These are phyloP conservation scores for Rhodeus uyekii DNA, from an alignment of 2,797 vertebrate species.

Conservation along the genomic window DNA sequence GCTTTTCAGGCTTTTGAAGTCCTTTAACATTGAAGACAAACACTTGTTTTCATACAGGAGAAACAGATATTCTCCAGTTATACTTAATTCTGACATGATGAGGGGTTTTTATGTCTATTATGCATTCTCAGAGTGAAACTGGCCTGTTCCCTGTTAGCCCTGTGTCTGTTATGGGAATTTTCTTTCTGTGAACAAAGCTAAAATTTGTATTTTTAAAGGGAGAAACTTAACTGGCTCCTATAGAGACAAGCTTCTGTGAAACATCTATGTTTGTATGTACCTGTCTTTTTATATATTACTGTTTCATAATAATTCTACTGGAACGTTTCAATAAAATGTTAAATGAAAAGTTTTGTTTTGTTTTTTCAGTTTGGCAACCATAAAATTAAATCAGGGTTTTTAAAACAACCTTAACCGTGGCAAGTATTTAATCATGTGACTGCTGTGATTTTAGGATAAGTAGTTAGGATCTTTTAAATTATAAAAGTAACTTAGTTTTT, in stretches of 20 bases:
- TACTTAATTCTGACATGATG: too few species aligned
- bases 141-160: constrained; percentile 3
- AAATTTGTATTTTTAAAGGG: constrained; percentile 39
- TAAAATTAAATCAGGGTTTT: too few species aligned
- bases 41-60: background rate
- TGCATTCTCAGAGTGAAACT: constrained; percentile 12
- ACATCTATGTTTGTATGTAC: constrained; percentile 61
- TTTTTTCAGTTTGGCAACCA: background rate
- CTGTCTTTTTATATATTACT: constrained; percentile 73
- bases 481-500: too few species aligned
- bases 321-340: constrained; percentile 78
- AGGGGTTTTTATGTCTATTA: background rate
- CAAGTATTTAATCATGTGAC: background rate
- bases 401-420: too few species aligned
- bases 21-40: constrained; percentile 19
- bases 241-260: constrained; percentile 38
- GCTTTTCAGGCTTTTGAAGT: constrained; percentile 38
- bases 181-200: constrained; percentile 36
- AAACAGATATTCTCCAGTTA: background rate
- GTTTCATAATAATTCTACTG: constrained; percentile 75
- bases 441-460: background rate
- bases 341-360: constrained; percentile 5
- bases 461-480: background rate
- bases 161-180: background rate
- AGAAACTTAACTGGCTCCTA: background rate